Evolutionary conservation across 64 coral and sea anemone species (phyloP), one percentile per base, ranked within the genome.

Genomic region (Actinia tenebrosa): DNA sequence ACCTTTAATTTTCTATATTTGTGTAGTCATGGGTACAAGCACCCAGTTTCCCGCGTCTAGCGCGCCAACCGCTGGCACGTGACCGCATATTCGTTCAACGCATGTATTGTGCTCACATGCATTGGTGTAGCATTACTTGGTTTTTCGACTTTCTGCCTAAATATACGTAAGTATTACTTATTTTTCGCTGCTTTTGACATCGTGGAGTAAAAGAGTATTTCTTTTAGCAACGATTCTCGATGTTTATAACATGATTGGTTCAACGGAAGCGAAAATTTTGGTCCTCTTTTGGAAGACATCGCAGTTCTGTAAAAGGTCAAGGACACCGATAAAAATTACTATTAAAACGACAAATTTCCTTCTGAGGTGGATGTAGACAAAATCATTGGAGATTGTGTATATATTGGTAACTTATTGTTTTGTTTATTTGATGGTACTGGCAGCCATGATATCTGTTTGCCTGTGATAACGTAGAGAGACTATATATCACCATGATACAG

Each of bases 51-150:
- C 83, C 83, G 82, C 82, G 83, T 64, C 20, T 54, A 85, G 83
- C 83, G 52, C 83, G 83, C 83, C 83, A 85, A 61, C 60, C 60
- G 79, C 60, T 85, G 83, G 83, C 83, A 85, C 83, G 83, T 85
- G 83, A 85, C 83, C 56, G 83, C 83, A 85, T 85, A 85, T 85
- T 85, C 83, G 83, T 54, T 85, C 83, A 85, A 85, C 83, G 83
- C 83, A 81, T 81, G 83, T 85, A 85, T 85, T 85, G 83, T 85
- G 83, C 83, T 85, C 83, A 85, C 83, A 85, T 85, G 83, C 83
- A 64, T 85, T 60, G 42, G 30, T 59, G 83, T n/a, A 64, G 53
- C 60, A 85, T 13, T 61, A 56, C 58, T 85, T 64, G 37, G 37
- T 85, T 61, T 85, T 85, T 85, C 83, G 56, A 61, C 83, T 85